Base-by-base conservation (phyloP, 2,797 vertebrate species). In the Apogon hyalosoma region DNA sequence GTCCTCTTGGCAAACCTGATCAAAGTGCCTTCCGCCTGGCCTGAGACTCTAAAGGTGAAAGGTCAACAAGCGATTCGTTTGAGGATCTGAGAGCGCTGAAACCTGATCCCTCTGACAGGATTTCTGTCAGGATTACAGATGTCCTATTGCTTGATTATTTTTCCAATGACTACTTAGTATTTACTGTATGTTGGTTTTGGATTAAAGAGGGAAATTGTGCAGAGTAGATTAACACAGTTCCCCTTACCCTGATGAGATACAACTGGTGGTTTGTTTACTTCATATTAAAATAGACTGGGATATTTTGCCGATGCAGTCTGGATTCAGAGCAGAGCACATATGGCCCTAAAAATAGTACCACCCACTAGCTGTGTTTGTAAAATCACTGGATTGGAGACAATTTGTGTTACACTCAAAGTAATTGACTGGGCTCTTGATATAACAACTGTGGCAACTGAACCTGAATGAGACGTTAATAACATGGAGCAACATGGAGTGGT, bases 11-110 rank as follows among this genome's bases (percentile, higher is more conserved):
- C 54, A 31, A 18, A 39, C 42, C 64, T 39, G 60, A 65, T 73
- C 33, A 60, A 72, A 72, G 40, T 12, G 43, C 7, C 54, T 58
- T 50, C 36, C 16, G 39, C 28, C 69, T 53, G 41, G 45, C 54
- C 43, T 38, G 19, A 24, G 61, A 50, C 59, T 41, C 46, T 21
- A 12, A 45, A 21, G 18, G 65, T 48, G 39, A 72, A 41, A 74
- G 42, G 69, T 72, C 43, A 19, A 0, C 21, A 13, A 36, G 24
- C 46, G 41, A 54, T 39, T 19, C 4, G 19, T 18, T 51, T 38
- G 21, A 24, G 14, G 50, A 66, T 16, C 33, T 31, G 15, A 19
- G 53, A 19, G 28, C 1, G 41, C 15, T 43, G 59, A 24, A 45
- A 46, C 8, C 47, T 46, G 63, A 57, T 43, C 50, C 61, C 38